Evolutionary conservation across 1,140 invertebrate species (phyloP).

Genomic region (Bombyx mori): DNA sequence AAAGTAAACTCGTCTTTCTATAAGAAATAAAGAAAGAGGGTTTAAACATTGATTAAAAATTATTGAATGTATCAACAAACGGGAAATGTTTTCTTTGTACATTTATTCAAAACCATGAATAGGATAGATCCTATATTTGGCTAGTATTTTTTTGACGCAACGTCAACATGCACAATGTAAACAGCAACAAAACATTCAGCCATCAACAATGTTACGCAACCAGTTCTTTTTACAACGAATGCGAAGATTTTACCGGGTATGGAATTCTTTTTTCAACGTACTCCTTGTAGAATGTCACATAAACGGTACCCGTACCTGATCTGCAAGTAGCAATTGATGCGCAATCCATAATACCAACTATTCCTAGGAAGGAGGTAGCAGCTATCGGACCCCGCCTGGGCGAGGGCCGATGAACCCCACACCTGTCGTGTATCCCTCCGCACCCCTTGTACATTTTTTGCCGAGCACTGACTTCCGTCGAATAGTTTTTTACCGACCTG

Average conservation of each 20-base stretch:
- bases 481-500: conserved; percentile 51
- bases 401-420: conserved; percentile 52
- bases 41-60: no score
- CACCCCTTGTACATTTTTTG: conserved; percentile 58
- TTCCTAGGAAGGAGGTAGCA: conserved; percentile 29
- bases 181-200: no score
- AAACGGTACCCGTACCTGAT: conserved; percentile 32
- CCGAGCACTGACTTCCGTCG: conserved; percentile 53
- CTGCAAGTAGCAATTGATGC: conserved; percentile 26
- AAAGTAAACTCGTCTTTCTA: no score
- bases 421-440: conserved; percentile 45
- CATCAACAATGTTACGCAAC: no score
- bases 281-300: conserved; percentile 16
- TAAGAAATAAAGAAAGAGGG: no score
- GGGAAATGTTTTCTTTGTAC: no score
- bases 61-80: no score
- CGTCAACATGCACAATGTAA: no score
- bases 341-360: conserved; percentile 15
- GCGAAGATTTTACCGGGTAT: neutral
- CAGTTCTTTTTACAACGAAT: neutral
- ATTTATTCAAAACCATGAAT: no score
- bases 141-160: no score
- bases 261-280: neutral
- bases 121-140: no score
- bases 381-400: conserved; percentile 32